Base-by-base conservation (phyloP, 64 coral and sea anemone genomes). In the Stichodactyla helianthus region DNA sequence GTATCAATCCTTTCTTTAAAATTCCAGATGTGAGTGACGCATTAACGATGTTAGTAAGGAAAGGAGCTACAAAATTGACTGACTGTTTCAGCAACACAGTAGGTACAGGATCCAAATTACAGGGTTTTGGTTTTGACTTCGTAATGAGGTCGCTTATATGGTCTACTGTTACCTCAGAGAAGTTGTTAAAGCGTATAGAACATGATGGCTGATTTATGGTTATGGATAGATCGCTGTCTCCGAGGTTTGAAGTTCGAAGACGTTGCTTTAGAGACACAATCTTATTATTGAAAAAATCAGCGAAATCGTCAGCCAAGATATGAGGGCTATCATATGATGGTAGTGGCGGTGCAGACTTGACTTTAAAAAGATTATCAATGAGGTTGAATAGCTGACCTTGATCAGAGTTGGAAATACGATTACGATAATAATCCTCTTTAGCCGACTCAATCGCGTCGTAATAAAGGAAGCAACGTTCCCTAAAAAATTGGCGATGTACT, bases 401-500 rank as follows among this genome's bases (percentile, higher is more conserved):
- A 35, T 77, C 25, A 27, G 71, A 77, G 71, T 77, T 50, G 7
- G 71, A 77, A 10, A 77, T 77, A 10, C 35, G 22, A 19, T 9
- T 50, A 77, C 71, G 71, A 19, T 77, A 77, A 16, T 35, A 77
- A 27, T 77, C 71, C n/a, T n/a, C n/a, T n/a, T 27, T 78, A 20
- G 74, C 74, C 7, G 74, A 28, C 25, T 78, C 50, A 17, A 78
- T 78, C 26, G 23, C 27, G 44, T 78, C 74, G 28, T 78, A 44
- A 52, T 86, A 87, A 20, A 58, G 5, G 11, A 15, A 0, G 53
- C 85, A 87, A 20, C 83, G 74, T n/a, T 92, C 90, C 54, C 85
- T 87, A 20, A 87, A 92, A 13, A 87, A 83, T 60, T 92, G 85
- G 79, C 84, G 76, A 86, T 86, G 76, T 63, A 86, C 71, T 54